These are phyloP conservation scores for Sinohyriopsis cumingii DNA, from an alignment of 2,888 invertebrate genomes.

Conservation along the genomic window DNA sequence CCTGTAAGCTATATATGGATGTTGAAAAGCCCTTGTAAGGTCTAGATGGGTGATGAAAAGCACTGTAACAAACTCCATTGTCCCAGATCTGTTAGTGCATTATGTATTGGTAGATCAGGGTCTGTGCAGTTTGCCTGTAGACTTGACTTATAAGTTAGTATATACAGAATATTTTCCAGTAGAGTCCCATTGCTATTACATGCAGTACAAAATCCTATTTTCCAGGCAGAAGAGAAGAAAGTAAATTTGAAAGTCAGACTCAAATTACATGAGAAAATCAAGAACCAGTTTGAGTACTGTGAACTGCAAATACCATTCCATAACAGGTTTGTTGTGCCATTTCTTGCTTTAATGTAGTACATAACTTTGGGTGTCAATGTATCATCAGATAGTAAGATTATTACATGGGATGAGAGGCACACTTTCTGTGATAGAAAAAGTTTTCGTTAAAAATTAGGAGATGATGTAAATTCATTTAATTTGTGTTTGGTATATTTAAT, in stretches of 20 bases:
- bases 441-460: too few species aligned
- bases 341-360: too few species aligned
- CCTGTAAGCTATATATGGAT: too few species aligned
- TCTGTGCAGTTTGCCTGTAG: too few species aligned
- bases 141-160: neutral
- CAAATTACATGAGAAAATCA: slow-evolving; percentile 55
- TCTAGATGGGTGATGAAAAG: too few species aligned
- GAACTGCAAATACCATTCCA: slow-evolving; percentile 64
- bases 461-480: too few species aligned
- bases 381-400: neutral
- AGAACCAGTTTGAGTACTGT: slow-evolving; percentile 65
- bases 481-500: too few species aligned
- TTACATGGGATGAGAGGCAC: neutral
- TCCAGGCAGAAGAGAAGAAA: slow-evolving; percentile 43
- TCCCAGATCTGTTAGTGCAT: too few species aligned
- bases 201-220: slow-evolving; percentile 1
- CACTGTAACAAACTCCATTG: too few species aligned
- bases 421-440: neutral
- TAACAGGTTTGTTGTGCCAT: slow-evolving; percentile 47
- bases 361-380: too few species aligned
- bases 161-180: slow-evolving; percentile 1
- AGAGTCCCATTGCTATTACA: neutral
- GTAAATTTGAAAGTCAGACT: slow-evolving; percentile 54
- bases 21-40: too few species aligned
- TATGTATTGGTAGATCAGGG: too few species aligned